Percentiles rank a stretch among this genome's conserved stretches.
Conservation (phyloP, 2,113 vertebrate species). For the Illadopsis cleaveri region DNA sequence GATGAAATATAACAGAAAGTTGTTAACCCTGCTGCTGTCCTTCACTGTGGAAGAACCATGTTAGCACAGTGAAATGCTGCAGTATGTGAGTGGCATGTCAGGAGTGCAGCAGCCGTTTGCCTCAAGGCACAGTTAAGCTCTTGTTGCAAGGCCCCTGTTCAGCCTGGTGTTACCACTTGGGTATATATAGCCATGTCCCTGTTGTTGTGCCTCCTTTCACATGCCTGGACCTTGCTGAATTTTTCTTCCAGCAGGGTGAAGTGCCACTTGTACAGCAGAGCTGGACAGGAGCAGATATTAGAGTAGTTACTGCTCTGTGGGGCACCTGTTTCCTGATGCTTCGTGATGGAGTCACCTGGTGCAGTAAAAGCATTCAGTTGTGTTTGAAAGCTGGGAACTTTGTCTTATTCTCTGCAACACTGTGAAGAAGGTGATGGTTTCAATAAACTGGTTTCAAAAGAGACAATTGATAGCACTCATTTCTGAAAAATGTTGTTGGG, state of each 20-base stretch:
- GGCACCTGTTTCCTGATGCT: not conserved
- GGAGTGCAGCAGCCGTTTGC: not conserved
- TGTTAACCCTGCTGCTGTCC: not conserved
- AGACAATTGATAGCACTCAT: not conserved
- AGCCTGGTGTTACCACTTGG: not conserved
- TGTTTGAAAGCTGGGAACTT: not conserved
- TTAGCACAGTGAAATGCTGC: not conserved
- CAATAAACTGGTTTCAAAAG: not conserved
- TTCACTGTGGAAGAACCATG: not conserved
- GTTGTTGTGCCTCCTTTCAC: not conserved
- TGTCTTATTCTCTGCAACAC: not conserved
- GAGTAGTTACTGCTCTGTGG: not conserved
- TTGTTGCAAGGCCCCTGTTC: rapidly evolving
- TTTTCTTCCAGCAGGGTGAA: not conserved
- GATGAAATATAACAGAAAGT: not conserved
- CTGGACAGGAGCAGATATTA: not conserved
- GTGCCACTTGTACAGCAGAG: not conserved
- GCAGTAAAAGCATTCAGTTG: not conserved
- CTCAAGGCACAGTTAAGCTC: not conserved
- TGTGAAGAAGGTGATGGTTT: not conserved
- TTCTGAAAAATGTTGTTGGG: not conserved
- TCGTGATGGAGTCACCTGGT: not conserved
- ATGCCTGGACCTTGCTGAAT: not conserved
- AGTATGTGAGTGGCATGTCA: not conserved
- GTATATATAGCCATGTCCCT: not conserved